Conservation (phyloP, 23 tunicate genomes). For the Ascidia mentula region DNA sequence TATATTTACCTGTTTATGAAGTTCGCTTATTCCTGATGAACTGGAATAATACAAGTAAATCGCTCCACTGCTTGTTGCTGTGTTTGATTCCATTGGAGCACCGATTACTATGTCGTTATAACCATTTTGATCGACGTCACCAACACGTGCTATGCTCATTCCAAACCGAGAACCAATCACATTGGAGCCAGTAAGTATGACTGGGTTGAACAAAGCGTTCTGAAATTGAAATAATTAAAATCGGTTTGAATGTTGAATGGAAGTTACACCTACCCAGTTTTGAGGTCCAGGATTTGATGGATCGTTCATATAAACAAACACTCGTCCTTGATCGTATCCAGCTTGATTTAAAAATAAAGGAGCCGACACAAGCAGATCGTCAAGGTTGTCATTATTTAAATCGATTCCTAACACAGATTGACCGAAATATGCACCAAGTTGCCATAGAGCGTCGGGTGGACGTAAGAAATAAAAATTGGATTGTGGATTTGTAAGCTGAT, state of each 20-base stretch:
- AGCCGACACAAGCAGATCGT: slow-evolving; percentile 34
- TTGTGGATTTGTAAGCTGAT: not conserved
- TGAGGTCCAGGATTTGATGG: not conserved
- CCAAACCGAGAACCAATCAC: slow-evolving; percentile 29
- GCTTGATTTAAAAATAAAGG: slow-evolving; percentile 22
- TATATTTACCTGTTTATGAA: slow-evolving; percentile 26
- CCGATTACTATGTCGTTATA: slow-evolving; percentile 37
- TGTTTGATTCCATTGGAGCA: slow-evolving; percentile 27
- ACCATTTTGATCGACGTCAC: slow-evolving; percentile 48
- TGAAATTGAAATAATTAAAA: no score
- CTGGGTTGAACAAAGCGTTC: not conserved
- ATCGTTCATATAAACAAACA: slow-evolving; percentile 41
- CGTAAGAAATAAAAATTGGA: not conserved
- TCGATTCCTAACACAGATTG: slow-evolving; percentile 27
- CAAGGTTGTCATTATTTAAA: slow-evolving; percentile 20
- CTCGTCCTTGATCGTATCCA: slow-evolving; percentile 40
- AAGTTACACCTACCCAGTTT: not conserved
- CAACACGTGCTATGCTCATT: slow-evolving; percentile 19
- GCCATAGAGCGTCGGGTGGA: slow-evolving; percentile 11
- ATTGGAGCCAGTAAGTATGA: slow-evolving; percentile 15
- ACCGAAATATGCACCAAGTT: slow-evolving; percentile 43
- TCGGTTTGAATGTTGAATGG: no score
- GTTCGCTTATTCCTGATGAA: slow-evolving; percentile 6
- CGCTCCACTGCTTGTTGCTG: slow-evolving; percentile 17
- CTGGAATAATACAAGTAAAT: slow-evolving; percentile 31